Evolutionary conservation across 2,888 invertebrate species (phyloP).

Genomic region (Keiferia lycopersicella): DNA sequence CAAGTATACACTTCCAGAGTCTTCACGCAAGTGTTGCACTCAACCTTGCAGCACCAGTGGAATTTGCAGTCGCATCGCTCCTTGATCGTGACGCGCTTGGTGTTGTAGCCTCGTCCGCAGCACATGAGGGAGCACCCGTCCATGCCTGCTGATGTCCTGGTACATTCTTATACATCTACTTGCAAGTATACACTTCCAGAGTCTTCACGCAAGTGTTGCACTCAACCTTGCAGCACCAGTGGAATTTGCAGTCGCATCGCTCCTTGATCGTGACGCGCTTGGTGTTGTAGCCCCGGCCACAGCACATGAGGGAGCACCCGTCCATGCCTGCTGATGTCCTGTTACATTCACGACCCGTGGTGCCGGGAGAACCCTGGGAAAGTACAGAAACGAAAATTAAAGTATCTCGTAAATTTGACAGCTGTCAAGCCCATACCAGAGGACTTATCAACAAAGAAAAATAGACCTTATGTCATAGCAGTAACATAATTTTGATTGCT

Average conservation of each 20-base stretch:
- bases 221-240: constrained; percentile 97
- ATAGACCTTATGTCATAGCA: too few relatives aligned
- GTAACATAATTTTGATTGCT: too few relatives aligned
- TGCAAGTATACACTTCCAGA: constrained; percentile 91
- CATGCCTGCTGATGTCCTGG: constrained; percentile 87
- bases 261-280: constrained; percentile 88
- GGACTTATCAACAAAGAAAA: too few relatives aligned
- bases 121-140: constrained; percentile 95
- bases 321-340: constrained; percentile 89
- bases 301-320: constrained; percentile 94
- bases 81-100: constrained; percentile 86
- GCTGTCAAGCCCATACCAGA: too few relatives aligned
- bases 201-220: constrained; percentile 93
- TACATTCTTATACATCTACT: too few relatives aligned
- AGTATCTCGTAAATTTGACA: too few relatives aligned
- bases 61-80: constrained; percentile 97
- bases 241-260: constrained; percentile 96
- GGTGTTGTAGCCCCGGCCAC: constrained; percentile 96
- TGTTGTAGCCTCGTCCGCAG: constrained; percentile 96
- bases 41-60: constrained; percentile 97
- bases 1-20: constrained; percentile 92
- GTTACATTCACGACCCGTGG: constrained; percentile 87
- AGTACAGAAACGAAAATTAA: background rate
- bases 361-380: constrained; percentile 79
- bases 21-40: constrained; percentile 93